A percentile compares a stretch with the other conserved stretches of the same genome.
Conservation (phyloP, 2,888 invertebrate genomes). For the Caenorhabditis afra region DNA sequence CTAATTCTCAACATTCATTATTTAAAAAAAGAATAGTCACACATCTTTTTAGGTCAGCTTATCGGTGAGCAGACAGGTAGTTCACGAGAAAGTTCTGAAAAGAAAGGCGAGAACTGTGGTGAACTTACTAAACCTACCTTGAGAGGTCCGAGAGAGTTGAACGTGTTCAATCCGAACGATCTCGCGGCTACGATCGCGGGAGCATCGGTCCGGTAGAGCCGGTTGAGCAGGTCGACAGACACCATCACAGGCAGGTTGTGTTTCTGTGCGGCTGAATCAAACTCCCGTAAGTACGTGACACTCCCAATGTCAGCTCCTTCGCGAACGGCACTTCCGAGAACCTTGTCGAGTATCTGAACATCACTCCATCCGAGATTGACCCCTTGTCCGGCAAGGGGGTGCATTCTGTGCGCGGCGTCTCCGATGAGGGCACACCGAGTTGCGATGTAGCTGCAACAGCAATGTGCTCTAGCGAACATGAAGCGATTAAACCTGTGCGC, state of each 20-base stretch:
- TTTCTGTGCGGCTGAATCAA: conserved; percentile 89
- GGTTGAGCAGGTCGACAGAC: conserved; percentile 56
- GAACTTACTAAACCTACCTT: conserved; percentile 11
- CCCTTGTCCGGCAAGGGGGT: conserved; percentile 94
- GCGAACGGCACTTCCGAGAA: conserved; percentile 86
- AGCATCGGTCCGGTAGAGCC: conserved; percentile 67
- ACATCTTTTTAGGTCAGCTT: background rate
- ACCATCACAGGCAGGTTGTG: conserved; percentile 91
- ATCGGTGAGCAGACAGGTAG: conserved; percentile 52
- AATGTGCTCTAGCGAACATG: background rate
- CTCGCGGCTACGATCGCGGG: conserved; percentile 75
- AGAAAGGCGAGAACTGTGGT: background rate
- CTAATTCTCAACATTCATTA: too few species aligned
- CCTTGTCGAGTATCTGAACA: conserved; percentile 86
- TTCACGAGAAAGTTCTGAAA: conserved; percentile 47
- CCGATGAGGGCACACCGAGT: conserved; percentile 90
- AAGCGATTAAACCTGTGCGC: conserved; percentile 83
- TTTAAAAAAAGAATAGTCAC: too few species aligned
- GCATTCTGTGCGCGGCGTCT: conserved; percentile 87
- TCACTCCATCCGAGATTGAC: conserved; percentile 98
- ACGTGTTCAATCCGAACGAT: conserved; percentile 75
- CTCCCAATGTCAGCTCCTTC: conserved; percentile 88
- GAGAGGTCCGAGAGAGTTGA: conserved; percentile 55
- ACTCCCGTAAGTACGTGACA: conserved; percentile 86
- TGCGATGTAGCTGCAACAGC: conserved; percentile 85